These are phyloP conservation scores for Chauna torquata DNA, from an alignment of 2,113 vertebrate genomes.

Conservation along the genomic window DNA sequence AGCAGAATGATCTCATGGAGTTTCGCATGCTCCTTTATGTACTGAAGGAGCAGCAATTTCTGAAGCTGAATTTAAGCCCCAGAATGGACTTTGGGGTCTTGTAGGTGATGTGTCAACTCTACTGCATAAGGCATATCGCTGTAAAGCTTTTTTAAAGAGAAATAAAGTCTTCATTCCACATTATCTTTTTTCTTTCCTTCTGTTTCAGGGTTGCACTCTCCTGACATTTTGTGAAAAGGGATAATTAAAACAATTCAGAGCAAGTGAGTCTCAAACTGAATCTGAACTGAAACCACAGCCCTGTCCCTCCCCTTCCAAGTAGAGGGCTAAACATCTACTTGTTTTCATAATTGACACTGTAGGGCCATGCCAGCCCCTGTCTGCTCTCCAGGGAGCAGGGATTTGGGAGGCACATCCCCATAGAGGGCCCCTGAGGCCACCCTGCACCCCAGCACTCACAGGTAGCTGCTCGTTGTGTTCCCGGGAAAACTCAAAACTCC, in stretches of 20 bases:
- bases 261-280: not conserved
- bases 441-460: rapidly evolving
- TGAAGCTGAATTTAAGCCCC: not conserved
- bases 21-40: not conserved
- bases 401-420: not conserved
- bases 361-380: not conserved
- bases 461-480: not conserved
- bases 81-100: not conserved
- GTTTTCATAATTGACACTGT: not conserved
- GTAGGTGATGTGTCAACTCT: not conserved
- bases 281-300: not conserved
- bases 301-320: not conserved
- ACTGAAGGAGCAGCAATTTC: not conserved
- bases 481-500: not conserved
- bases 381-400: not conserved
- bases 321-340: not conserved
- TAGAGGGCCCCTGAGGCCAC: not conserved
- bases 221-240: not conserved
- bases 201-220: not conserved
- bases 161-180: not conserved
- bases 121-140: not conserved
- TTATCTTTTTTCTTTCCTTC: not conserved
- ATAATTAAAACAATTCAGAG: not conserved
- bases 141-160: not conserved
- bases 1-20: not conserved